These are phyloP conservation scores for Pyrrhia umbra DNA, from an alignment of 2,888 invertebrate species.

Conservation along the genomic window DNA sequence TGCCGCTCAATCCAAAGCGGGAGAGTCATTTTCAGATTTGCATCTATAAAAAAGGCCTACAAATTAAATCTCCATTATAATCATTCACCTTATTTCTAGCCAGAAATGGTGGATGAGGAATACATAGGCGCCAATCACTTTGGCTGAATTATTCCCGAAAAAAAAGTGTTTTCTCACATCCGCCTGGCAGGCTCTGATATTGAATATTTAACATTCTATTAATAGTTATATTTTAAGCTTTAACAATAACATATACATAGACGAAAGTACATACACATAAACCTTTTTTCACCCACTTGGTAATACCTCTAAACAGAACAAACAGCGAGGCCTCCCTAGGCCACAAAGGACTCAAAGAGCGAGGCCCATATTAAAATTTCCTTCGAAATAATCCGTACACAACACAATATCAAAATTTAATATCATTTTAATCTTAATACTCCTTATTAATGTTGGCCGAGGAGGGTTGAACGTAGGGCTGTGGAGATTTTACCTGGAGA, in stretches of 20 bases:
- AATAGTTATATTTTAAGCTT: too few species aligned
- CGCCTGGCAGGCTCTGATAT: too few species aligned
- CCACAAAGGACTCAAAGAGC: slow-evolving; percentile 78
- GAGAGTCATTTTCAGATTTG: too few species aligned
- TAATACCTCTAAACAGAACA: slow-evolving; percentile 55
- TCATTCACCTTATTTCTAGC: too few species aligned
- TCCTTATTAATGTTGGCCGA: slow-evolving; percentile 87
- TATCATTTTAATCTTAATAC: slow-evolving; percentile 90
- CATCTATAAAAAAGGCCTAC: too few species aligned
- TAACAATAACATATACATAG: slow-evolving; percentile 9
- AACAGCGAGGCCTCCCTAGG: slow-evolving; percentile 53
- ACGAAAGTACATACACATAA: slow-evolving; percentile 3
- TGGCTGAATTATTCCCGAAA: too few species aligned
- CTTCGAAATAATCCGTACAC: slow-evolving; percentile 88
- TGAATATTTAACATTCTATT: too few species aligned
- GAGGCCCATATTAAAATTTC: slow-evolving; percentile 85
- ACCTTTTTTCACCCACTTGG: slow-evolving; percentile 50
- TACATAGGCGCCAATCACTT: too few species aligned
- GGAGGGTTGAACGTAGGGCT: slow-evolving; percentile 76
- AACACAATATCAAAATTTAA: slow-evolving; percentile 90
- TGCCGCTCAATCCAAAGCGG: too few species aligned
- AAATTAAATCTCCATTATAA: too few species aligned
- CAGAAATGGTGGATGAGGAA: too few species aligned
- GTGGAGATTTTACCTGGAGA: slow-evolving; percentile 41
- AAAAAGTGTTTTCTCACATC: too few species aligned